These are phyloP conservation scores for Odontamblyopus rebecca DNA, from an alignment of 2,797 vertebrate genomes.

Conservation along the genomic window DNA sequence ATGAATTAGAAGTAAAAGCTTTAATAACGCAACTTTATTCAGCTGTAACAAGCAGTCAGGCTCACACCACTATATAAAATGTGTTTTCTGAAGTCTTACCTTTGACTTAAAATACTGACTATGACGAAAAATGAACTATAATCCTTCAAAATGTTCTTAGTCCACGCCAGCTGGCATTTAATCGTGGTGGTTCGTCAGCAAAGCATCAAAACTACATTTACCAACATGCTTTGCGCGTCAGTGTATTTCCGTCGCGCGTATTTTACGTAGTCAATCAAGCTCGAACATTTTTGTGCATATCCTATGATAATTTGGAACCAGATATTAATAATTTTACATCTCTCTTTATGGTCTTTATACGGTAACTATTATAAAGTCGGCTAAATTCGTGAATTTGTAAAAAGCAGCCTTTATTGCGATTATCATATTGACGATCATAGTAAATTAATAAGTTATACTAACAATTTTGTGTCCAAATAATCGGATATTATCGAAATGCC, in stretches of 20 bases:
- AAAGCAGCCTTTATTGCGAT: neutral
- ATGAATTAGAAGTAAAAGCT: neutral
- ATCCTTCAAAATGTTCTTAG: neutral
- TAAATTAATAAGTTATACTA: neutral
- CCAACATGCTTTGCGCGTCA: slow-evolving; percentile 22
- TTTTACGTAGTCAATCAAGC: slow-evolving; percentile 16
- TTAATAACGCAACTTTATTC: neutral
- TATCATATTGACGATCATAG: neutral
- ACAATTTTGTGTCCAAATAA: neutral
- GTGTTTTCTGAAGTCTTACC: neutral
- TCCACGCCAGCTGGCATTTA: slow-evolving; percentile 21
- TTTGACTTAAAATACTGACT: slow-evolving; percentile 7
- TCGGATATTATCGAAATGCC: neutral
- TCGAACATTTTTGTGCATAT: neutral
- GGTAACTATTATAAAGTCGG: neutral
- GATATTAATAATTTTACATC: neutral
- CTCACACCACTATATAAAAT: neutral
- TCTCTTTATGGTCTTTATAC: too few species aligned
- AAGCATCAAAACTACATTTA: slow-evolving; percentile 11
- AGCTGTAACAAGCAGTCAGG: neutral
- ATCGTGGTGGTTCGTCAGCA: slow-evolving; percentile 50
- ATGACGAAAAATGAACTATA: neutral
- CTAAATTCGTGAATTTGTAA: neutral
- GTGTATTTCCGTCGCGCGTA: slow-evolving; percentile 49
- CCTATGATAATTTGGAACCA: neutral